These are phyloP conservation scores for Chaenogobius annularis DNA, from an alignment of 2,113 vertebrate genomes.

Conservation along the genomic window DNA sequence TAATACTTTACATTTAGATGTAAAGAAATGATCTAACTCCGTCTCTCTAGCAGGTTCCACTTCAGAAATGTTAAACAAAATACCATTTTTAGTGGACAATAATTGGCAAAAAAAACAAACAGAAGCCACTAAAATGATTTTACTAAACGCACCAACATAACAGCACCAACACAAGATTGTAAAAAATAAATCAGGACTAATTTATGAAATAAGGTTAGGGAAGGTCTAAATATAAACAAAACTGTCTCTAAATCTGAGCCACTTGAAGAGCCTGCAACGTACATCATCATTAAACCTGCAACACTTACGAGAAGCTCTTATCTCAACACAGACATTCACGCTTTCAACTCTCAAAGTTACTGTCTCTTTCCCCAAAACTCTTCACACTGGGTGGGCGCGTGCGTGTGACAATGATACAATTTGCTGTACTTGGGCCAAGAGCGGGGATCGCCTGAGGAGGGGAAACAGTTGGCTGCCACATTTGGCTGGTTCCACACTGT, in stretches of 20 bases:
- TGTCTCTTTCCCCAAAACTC: slow-evolving; percentile 20
- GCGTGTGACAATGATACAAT: slow-evolving; percentile 45
- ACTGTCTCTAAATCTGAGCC: background rate
- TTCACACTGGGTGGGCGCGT: slow-evolving; percentile 18
- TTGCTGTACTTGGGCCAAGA: slow-evolving; percentile 67
- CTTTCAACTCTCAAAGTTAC: slow-evolving; percentile 13
- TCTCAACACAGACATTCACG: background rate
- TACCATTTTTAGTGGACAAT: too few relatives aligned
- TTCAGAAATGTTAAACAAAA: too few relatives aligned
- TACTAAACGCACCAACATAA: too few relatives aligned
- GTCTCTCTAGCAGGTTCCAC: too few relatives aligned
- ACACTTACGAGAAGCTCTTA: background rate
- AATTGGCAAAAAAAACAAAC: too few relatives aligned
- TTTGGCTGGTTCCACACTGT: slow-evolving; percentile 78
- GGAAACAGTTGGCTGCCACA: slow-evolving; percentile 78
- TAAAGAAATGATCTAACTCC: background rate
- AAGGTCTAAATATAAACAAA: background rate
- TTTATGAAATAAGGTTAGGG: too few relatives aligned
- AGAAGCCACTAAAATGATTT: too few relatives aligned
- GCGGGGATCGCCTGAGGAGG: slow-evolving; percentile 69
- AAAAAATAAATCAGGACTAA: too few relatives aligned
- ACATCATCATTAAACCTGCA: background rate
- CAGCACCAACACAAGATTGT: too few relatives aligned
- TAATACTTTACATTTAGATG: background rate
- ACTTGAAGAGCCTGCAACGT: background rate